These are phyloP conservation scores for Zosterops pallidus DNA, from an alignment of 2,113 vertebrate genomes.

Conservation along the genomic window DNA sequence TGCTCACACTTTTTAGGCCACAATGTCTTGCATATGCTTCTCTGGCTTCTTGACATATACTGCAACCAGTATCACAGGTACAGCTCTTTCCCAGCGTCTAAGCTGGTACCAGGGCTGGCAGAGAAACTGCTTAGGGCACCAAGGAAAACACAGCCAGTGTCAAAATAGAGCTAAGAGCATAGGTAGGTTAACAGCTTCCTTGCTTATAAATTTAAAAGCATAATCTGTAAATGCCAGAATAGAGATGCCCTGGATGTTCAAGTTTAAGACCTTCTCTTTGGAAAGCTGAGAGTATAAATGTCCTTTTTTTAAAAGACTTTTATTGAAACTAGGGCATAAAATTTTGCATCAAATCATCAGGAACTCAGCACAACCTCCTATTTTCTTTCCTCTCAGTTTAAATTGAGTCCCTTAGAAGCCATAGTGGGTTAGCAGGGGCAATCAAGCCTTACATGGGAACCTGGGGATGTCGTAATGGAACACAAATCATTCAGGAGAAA, in stretches of 20 bases:
- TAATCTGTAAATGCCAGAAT: not conserved
- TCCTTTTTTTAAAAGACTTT: not conserved
- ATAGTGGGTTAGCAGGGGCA: not conserved
- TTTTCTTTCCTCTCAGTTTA: not conserved
- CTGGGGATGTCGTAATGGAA: not conserved
- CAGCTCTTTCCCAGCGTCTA: not conserved
- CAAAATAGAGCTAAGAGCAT: not conserved
- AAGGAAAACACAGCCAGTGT: not conserved
- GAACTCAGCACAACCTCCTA: not conserved
- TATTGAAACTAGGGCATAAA: not conserved
- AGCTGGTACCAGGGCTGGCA: not conserved
- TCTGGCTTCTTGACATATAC: not conserved
- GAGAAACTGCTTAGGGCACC: not conserved
- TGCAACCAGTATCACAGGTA: not conserved
- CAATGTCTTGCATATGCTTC: rapidly evolving
- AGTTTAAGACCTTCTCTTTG: not conserved
- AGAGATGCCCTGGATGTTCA: not conserved
- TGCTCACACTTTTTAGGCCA: not conserved
- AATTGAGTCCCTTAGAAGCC: not conserved
- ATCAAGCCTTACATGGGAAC: not conserved
- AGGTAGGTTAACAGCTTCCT: not conserved
- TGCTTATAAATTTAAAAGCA: not conserved
- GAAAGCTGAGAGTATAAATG: not conserved
- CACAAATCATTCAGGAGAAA: not conserved
- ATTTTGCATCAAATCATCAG: not conserved